Evolutionary conservation across 64 coral and sea anemone species (phyloP), one percentile per base, ranked within the genome.

Genomic region (Montipora sp.): DNA sequence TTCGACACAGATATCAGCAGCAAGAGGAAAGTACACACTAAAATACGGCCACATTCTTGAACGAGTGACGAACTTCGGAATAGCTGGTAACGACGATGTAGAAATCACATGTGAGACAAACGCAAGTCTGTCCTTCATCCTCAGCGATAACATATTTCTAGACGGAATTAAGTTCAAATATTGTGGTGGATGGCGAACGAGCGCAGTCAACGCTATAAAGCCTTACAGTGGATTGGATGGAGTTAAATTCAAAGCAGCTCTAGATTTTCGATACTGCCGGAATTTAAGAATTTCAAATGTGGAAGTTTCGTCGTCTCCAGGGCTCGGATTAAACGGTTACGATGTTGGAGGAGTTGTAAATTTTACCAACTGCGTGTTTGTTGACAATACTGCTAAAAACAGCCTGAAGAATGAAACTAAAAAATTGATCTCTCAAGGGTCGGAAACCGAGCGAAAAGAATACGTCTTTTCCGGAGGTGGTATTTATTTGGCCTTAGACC

Each of bases 261-360:
- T 97, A 5, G 94, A 83, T 45, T 93, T 97, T 75, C 86, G 90
- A 20, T 97, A 97, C 15, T 97, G 95, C 73, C 90, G 80, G 36
- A 86, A 94, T 8, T 20, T 97, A 22, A 77, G 80, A 55, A 9
- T 91, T 18, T 63, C 24, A 7, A 77, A 57, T 57, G 92, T 97
- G 2, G 58, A 78, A 72, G 88, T 97, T 45, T 71, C 72, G 7
- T 67, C 55, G 8, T 81, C 95, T 8, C 89, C 95, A 43, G 95
- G 95, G 9, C 47, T 97, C 49, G 95, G 81, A 1, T 53, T 97
- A 0, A 97, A 90, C 19, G 19, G 74, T 27, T 97, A 92, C 23
- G 43, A 84, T 55, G 84, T 94, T 19, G 74, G 74, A 45, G 92
- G 89, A 6, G n/a, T 63, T 13, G 78, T 88, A 2, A 79, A 73